Percentiles rank a stretch among this genome's conserved stretches.
These are phyloP conservation scores for Dissostichus mawsoni DNA, from an alignment of 2,113 vertebrate genomes.

Conservation along the genomic window DNA sequence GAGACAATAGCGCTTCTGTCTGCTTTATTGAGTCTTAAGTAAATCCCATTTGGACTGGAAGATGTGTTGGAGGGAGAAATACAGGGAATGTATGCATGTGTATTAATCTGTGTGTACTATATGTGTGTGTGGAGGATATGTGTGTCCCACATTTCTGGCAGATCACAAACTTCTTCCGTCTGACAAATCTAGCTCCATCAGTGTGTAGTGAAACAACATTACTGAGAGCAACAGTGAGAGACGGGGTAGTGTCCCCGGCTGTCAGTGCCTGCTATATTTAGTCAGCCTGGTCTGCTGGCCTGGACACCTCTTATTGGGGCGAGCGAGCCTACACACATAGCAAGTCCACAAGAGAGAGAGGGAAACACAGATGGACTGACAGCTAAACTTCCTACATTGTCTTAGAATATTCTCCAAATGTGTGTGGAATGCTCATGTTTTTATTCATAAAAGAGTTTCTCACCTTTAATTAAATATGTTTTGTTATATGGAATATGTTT, in stretches of 20 bases:
- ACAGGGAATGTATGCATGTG: constrained; percentile 27
- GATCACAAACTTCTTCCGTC: constrained; percentile 19
- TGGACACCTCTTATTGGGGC: constrained; percentile 67
- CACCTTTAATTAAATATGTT: no score
- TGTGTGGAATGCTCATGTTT: neutral
- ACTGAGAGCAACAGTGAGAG: constrained; percentile 40
- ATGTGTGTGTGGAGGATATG: constrained; percentile 16
- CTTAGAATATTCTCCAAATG: constrained; percentile 33
- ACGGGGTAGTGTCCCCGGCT: constrained; percentile 62
- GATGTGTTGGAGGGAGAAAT: constrained; percentile 29
- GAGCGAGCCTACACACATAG: constrained; percentile 62
- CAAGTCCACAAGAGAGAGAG: constrained; percentile 37
- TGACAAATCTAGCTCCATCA: constrained; percentile 37
- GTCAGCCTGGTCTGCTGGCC: constrained; percentile 66
- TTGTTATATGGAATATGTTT: no score
- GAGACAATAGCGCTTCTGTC: constrained; percentile 70
- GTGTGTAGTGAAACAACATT: constrained; percentile 51
- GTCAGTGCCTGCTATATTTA: constrained; percentile 79
- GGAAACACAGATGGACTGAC: constrained; percentile 42
- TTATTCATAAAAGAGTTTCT: neutral
- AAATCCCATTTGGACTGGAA: constrained; percentile 69
- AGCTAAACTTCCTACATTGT: constrained; percentile 47
- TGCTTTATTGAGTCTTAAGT: constrained; percentile 70
- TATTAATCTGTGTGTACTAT: constrained; percentile 40
- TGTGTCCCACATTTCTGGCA: constrained; percentile 42